A percentile compares a stretch with the other conserved stretches of the same genome.
phyloP scores from a whole-genome alignment of 2,797 vertebrate species.

The Sebastes itinus region DNA sequence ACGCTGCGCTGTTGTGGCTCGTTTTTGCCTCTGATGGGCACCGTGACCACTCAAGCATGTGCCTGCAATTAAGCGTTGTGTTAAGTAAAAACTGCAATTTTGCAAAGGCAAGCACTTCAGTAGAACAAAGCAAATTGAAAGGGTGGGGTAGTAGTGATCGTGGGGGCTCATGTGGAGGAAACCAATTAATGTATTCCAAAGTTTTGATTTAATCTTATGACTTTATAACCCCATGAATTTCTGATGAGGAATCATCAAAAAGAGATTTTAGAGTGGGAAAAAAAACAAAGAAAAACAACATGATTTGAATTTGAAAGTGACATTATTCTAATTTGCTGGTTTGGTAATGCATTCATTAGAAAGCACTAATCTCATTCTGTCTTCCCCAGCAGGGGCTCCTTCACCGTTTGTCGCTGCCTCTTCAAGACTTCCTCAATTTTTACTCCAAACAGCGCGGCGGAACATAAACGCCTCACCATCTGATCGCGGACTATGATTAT shows the following conservation, averaged over 20 bases:
- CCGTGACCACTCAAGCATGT: conserved; percentile 76
- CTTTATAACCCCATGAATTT: background rate
- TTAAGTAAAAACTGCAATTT: conserved; percentile 79
- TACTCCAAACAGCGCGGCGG: background rate
- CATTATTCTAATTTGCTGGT: conserved; percentile 6
- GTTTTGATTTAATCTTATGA: conserved; percentile 27
- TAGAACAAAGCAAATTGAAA: conserved; percentile 52
- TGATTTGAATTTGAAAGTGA: conserved; percentile 21
- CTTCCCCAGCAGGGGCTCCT: conserved; percentile 3
- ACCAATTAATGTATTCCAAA: conserved; percentile 12
- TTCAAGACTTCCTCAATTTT: conserved; percentile 3
- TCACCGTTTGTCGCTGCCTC: background rate
- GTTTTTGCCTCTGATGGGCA: conserved; percentile 70
- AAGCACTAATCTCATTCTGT: conserved; percentile 13
- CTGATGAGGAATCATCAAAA: background rate
- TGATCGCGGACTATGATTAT: conserved; percentile 42
- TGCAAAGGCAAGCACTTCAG: conserved; percentile 71
- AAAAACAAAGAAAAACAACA: background rate
- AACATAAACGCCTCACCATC: conserved; percentile 13
- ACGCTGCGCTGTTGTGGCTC: conserved; percentile 59
- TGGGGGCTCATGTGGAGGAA: conserved; percentile 12
- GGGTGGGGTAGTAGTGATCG: background rate
- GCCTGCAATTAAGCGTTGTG: conserved; percentile 74
- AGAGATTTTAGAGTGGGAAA: background rate
- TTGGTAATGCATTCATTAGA: conserved; percentile 7